Base-by-base conservation (phyloP, 2,113 vertebrate species). In the Pelecanus crispus region DNA sequence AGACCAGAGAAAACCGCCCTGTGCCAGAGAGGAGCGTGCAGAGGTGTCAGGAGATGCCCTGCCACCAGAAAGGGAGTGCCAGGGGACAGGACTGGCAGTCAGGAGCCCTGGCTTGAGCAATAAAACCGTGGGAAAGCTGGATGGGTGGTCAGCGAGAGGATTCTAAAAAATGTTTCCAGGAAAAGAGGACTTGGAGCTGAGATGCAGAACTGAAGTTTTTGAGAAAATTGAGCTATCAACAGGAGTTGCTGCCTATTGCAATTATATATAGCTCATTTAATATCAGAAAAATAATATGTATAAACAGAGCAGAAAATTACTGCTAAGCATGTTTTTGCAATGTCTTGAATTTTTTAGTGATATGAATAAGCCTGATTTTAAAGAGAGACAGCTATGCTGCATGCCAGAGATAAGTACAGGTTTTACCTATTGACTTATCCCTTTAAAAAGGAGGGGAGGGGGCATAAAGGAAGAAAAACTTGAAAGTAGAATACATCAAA, bases 401-500 rank as follows among this genome's bases (percentile, higher is more conserved):
- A 45, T 0, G 3, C 62, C 70, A 90, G 70, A 95, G 86, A 87
- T 91, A 95, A 96, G 25, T 71, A 38, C 52, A 75, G 73, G 63
- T 89, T 94, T 94, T 93, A 90, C 53, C 81, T 90, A 49, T 80
- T 82, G 70, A 85, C 44, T 89, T 94, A 56, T 82, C 40, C 24
- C 66, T 91, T 90, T 68, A 85, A 85, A 92, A 79, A 84, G 49
- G 62, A 26, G 62, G 61, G 56, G 72, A 44, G 68, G 16, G 3
- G 34, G 71, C 65, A 44, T 65, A 49, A 67, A 94, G 74, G 90
- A 93, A 49, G 36, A 56, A 80, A 82, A 77, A 66, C 58, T 82
- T 82, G 74, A n/a, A 90, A 87, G 90, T n/a, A 68, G 93, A 93
- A 85, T 96, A 66, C 49, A 93, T 96, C 81, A 91, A 93, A 97